Evolutionary conservation across 1,140 invertebrate genomes (phyloP).

Genomic region (Brachionus calyciflorus): DNA sequence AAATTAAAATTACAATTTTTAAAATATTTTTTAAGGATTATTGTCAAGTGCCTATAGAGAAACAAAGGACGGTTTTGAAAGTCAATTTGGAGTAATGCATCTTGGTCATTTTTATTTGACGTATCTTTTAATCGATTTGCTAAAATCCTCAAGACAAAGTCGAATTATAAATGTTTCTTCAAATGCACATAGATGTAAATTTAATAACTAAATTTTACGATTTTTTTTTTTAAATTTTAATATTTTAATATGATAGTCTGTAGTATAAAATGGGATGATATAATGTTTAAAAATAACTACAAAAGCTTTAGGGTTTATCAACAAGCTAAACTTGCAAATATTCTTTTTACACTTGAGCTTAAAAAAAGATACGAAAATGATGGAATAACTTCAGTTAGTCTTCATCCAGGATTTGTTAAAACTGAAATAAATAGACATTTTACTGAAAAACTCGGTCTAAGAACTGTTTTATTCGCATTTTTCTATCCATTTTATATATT

Average conservation of each 20-base stretch:
- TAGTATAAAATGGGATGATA: slow-evolving; percentile 55
- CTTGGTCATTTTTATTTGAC: slow-evolving; percentile 13
- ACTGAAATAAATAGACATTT: slow-evolving; percentile 75
- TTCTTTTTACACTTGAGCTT: slow-evolving; percentile 71
- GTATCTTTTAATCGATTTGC: neutral
- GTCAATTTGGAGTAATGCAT: slow-evolving; percentile 16
- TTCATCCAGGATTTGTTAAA: slow-evolving; percentile 79
- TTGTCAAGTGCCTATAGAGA: neutral
- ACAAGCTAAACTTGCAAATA: slow-evolving; percentile 73
- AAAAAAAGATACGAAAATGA: slow-evolving; percentile 58
- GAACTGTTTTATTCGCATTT: slow-evolving; percentile 47
- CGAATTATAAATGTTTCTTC: neutral
- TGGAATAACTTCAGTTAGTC: slow-evolving; percentile 74
- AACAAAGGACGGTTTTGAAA: slow-evolving; percentile 26
- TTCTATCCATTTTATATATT: slow-evolving; percentile 49
- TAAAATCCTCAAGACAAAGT: slow-evolving; percentile 6
- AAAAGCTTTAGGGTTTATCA: slow-evolving; percentile 61
- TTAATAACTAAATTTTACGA: neutral
- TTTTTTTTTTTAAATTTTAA: neutral
- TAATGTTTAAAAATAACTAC: slow-evolving; percentile 57
- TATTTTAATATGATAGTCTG: slow-evolving; percentile 46
- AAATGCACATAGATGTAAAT: neutral
- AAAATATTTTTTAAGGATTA: slow-evolving; percentile 63
- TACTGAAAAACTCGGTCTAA: slow-evolving; percentile 55
- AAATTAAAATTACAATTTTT: neutral